Evolutionary conservation across 2,113 vertebrate species (phyloP).

Genomic region (Nibea albiflora): DNA sequence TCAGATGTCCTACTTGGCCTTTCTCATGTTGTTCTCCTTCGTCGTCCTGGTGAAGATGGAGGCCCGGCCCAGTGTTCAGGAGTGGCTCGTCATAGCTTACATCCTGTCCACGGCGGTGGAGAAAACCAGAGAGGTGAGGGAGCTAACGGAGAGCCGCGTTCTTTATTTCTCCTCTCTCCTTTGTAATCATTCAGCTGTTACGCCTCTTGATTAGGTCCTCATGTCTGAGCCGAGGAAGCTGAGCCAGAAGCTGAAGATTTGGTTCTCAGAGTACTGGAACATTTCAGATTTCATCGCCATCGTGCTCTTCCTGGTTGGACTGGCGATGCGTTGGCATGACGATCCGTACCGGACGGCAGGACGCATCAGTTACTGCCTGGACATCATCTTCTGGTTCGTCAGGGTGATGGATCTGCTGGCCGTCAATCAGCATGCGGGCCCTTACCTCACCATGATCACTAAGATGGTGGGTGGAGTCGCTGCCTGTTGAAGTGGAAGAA

Average conservation of each 20-base stretch:
- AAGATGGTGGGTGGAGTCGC: slow-evolving; percentile 91
- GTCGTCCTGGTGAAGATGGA: slow-evolving; percentile 93
- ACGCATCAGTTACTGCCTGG: slow-evolving; percentile 92
- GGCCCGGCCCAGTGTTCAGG: slow-evolving; percentile 87
- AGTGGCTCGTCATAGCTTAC: slow-evolving; percentile 94
- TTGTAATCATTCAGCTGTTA: neutral
- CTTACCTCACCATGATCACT: slow-evolving; percentile 97
- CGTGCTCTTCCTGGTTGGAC: slow-evolving; percentile 89
- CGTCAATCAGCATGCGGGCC: slow-evolving; percentile 95
- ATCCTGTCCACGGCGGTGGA: slow-evolving; percentile 92
- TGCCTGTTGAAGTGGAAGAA: neutral
- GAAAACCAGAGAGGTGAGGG: slow-evolving; percentile 93
- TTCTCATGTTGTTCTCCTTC: slow-evolving; percentile 95
- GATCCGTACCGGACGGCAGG: slow-evolving; percentile 84
- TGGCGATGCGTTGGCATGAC: slow-evolving; percentile 86
- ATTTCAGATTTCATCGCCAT: slow-evolving; percentile 91
- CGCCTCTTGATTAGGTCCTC: slow-evolving; percentile 83
- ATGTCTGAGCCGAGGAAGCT: slow-evolving; percentile 94
- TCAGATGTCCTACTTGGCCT: slow-evolving; percentile 93
- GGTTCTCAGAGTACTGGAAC: slow-evolving; percentile 98
- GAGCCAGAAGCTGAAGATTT: slow-evolving; percentile 93
- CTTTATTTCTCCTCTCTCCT: neutral
- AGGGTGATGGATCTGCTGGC: slow-evolving; percentile 94
- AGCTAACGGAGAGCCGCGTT: neutral
- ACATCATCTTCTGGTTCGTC: slow-evolving; percentile 98